Evolutionary conservation across 2,797 vertebrate species (phyloP), one percentile per base, ranked within the genome.

Genomic region (Amphiprion clarkii): DNA sequence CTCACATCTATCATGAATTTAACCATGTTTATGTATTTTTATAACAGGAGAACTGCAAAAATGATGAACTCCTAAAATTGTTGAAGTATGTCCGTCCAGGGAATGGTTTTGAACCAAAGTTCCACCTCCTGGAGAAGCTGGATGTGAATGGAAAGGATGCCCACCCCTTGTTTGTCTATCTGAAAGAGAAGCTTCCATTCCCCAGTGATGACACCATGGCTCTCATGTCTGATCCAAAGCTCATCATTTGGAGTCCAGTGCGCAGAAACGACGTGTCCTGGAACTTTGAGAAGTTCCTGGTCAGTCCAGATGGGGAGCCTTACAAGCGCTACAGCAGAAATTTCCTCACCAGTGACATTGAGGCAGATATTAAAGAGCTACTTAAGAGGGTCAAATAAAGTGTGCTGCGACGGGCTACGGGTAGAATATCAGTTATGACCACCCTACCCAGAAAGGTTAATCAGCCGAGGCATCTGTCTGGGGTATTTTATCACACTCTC

Each of bases 271-370:
- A 98, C 61, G 39, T 98, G 51, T 64, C 96, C 78, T 98, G 97
- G 97, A 98, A 98, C 89, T 98, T 97, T 14, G 97, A 98, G 89
- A 99, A 98, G 94, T 98, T 99, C 88, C 94, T 98, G 39, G 87
- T 98, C 0, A 78, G 93, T 46, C 93, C 91, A 0, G 95, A 97
- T 1, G 96, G 97, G 0, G 93, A 96, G 42, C 96, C 97, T 0
- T 96, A 96, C 87, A 97, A 95, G 58, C 95, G 97, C 54, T 98
- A 98, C 93, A 96, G 97, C 92, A 94, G 94, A 23, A 86, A 48
- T 1, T 98, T 97, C 11, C 95, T 94, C 48, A 99, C 96, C 73
- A 95, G 91, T 85, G 93, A 96, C 83, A 94, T 97, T 21, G 94
- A 97, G 75, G 90, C 90, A 0, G 97, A 99, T 85, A 97, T 99